A percentile compares a stretch with the other conserved stretches of the same genome.
Conservation (phyloP, 2,888 invertebrate species). For the Papilio gigon region DNA sequence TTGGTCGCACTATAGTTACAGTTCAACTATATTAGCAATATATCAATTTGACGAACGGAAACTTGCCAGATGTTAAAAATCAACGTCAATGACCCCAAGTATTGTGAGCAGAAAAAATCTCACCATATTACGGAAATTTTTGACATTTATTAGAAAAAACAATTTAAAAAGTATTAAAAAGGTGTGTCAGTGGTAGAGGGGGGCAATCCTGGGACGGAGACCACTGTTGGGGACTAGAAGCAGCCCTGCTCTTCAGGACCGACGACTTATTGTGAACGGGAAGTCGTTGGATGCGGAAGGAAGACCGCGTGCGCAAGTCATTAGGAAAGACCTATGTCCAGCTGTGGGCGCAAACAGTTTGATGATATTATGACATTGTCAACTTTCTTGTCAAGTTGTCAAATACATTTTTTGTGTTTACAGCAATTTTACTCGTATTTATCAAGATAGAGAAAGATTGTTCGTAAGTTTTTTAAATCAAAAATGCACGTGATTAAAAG, state of each 20-base stretch:
- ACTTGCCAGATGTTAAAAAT: conserved; percentile 41
- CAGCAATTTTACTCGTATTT: not conserved
- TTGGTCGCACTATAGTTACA: conserved; percentile 7
- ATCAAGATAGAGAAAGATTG: too few species aligned
- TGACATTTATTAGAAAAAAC: not conserved
- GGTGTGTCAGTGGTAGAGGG: too few species aligned
- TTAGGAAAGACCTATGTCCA: too few species aligned
- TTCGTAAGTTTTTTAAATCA: too few species aligned
- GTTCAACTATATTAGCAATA: conserved; percentile 34
- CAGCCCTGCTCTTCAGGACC: too few species aligned
- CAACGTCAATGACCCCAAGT: conserved; percentile 39
- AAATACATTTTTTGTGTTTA: not conserved
- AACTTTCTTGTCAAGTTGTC: not conserved
- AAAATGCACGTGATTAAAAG: too few species aligned
- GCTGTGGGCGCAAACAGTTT: too few species aligned
- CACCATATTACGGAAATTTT: not conserved
- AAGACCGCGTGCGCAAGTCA: too few species aligned
- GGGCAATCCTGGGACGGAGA: too few species aligned
- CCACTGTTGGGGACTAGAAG: too few species aligned
- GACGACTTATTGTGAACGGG: too few species aligned
- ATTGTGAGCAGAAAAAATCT: not conserved
- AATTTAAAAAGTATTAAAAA: conserved; percentile 5
- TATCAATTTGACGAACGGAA: conserved; percentile 43
- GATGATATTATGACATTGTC: not conserved
- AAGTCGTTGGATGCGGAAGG: too few species aligned